phyloP scores from a whole-genome alignment of 2,797 vertebrate genomes.

The Enteromius radiatus region DNA sequence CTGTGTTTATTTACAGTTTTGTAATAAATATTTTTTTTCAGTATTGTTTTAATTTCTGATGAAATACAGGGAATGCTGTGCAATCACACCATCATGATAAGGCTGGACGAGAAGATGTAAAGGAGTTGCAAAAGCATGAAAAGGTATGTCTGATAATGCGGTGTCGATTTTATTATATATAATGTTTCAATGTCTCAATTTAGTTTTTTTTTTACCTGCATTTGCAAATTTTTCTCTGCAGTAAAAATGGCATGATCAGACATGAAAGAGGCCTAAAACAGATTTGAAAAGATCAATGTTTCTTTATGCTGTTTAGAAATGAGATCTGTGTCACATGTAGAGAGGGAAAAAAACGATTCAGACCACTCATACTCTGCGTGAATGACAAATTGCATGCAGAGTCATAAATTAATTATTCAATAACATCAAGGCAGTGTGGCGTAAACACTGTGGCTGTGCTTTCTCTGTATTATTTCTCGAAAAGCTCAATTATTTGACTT shows the following conservation, averaged over 20 bases:
- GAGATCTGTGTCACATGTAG: background rate
- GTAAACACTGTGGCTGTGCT: slow-evolving; percentile 16
- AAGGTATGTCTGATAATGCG: slow-evolving; percentile 19
- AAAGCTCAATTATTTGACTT: slow-evolving; percentile 17
- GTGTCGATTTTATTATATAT: background rate
- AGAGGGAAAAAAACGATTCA: background rate
- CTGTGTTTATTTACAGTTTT: background rate
- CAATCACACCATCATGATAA: background rate
- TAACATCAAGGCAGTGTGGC: slow-evolving; percentile 11
- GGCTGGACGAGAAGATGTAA: background rate
- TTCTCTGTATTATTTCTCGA: slow-evolving; percentile 30
- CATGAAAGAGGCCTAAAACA: slow-evolving; percentile 6
- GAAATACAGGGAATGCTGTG: slow-evolving; percentile 16
- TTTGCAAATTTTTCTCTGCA: background rate
- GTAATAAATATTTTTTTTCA: background rate
- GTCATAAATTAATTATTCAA: slow-evolving; percentile 32
- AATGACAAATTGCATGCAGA: slow-evolving; percentile 21
- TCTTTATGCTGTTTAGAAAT: slow-evolving; percentile 12
- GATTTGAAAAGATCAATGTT: slow-evolving; percentile 34
- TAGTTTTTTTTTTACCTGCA: background rate
- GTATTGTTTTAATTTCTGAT: background rate
- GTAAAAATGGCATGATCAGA: slow-evolving; percentile 1
- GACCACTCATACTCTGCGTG: background rate
- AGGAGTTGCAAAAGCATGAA: background rate
- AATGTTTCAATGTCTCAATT: background rate